These are phyloP conservation scores for Philypnodon macrostomus DNA, from an alignment of 2,797 vertebrate species.

Conservation along the genomic window DNA sequence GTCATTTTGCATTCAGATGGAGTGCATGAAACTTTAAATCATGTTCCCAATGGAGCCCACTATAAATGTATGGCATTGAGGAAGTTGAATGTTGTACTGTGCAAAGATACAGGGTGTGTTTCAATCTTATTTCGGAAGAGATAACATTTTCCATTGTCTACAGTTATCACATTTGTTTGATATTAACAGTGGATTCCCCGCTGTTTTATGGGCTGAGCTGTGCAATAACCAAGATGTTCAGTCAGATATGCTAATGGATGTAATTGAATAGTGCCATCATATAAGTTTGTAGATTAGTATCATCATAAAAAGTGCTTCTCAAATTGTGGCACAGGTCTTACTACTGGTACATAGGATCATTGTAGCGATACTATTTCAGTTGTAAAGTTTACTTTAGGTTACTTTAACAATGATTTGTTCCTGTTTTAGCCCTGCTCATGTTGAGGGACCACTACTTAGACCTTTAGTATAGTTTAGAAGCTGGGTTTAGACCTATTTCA, in stretches of 20 bases:
- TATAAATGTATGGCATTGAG: background rate
- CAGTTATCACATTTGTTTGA: background rate
- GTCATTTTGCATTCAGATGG: background rate
- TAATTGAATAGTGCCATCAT: background rate
- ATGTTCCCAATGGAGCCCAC: background rate
- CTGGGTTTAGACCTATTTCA: too few relatives aligned
- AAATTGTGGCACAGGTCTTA: background rate
- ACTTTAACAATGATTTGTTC: too few relatives aligned
- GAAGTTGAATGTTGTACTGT: background rate
- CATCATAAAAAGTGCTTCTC: background rate
- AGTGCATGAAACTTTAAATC: background rate
- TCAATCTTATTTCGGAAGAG: background rate
- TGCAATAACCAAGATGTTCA: slow-evolving; percentile 3
- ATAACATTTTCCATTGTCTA: background rate
- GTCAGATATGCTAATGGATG: background rate
- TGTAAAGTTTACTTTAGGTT: too few relatives aligned
- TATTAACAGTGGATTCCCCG: background rate
- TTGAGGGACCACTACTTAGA: too few relatives aligned
- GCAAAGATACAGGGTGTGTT: background rate
- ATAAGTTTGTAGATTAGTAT: background rate
- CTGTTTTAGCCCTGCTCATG: too few relatives aligned
- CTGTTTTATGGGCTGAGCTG: background rate
- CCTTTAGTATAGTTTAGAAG: too few relatives aligned
- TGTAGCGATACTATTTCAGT: too few relatives aligned
- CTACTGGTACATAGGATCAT: too few relatives aligned